Conservation (phyloP, 2,888 invertebrate genomes). For the Schizotus pectinicornis region DNA sequence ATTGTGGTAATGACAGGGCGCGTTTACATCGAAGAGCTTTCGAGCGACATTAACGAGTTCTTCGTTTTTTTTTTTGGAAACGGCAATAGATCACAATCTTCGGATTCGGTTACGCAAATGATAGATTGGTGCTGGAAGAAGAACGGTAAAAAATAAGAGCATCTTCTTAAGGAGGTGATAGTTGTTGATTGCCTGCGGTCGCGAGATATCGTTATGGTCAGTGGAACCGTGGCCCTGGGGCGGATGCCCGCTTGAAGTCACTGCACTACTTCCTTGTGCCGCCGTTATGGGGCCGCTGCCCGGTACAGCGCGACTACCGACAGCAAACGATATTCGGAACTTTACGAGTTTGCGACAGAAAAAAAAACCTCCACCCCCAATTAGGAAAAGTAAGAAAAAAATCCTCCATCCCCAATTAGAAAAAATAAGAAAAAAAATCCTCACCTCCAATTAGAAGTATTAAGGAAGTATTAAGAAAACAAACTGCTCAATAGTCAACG, state of each 20-base stretch:
- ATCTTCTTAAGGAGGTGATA: slow-evolving; percentile 25
- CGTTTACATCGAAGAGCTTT: too few species aligned
- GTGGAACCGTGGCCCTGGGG: slow-evolving; percentile 24
- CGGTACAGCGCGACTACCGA: too few species aligned
- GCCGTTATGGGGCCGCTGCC: slow-evolving; percentile 3
- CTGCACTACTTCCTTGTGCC: slow-evolving; percentile 34
- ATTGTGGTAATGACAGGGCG: too few species aligned
- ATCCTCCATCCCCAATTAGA: too few species aligned
- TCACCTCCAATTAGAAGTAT: too few species aligned
- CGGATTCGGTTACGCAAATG: slow-evolving; percentile 14
- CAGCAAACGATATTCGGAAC: too few species aligned
- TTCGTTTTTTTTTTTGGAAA: slow-evolving; percentile 6
- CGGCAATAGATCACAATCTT: slow-evolving; percentile 14
- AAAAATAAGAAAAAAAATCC: too few species aligned
- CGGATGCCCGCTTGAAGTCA: slow-evolving; percentile 14
- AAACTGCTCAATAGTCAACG: too few species aligned
- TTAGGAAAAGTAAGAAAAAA: too few species aligned
- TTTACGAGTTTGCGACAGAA: too few species aligned
- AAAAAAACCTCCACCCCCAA: too few species aligned
- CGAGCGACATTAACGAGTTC: slow-evolving; percentile 13
- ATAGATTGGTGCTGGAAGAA: background rate
- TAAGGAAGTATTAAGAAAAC: too few species aligned
- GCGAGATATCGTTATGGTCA: slow-evolving; percentile 24
- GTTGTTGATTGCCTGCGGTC: slow-evolving; percentile 15
- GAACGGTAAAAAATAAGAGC: slow-evolving; percentile 30